Evolutionary conservation across 1,140 invertebrate species (phyloP).

Genomic region (Sycophaga agraensis): DNA sequence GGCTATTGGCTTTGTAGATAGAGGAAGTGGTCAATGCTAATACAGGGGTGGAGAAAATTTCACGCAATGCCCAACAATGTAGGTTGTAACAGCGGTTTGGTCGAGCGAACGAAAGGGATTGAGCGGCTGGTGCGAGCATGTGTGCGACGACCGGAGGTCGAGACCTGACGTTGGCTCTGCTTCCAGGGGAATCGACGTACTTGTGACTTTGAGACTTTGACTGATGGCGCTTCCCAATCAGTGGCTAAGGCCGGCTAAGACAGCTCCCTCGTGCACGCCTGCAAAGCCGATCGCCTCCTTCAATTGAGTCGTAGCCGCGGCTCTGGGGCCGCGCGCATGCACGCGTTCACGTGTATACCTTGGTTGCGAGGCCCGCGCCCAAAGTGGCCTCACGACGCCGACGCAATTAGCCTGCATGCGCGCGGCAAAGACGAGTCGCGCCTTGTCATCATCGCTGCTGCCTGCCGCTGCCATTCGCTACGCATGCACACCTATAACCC

Average conservation of each 20-base stretch:
- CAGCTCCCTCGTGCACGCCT: constrained; percentile 33
- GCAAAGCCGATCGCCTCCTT: too few relatives aligned
- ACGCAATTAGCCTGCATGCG: too few relatives aligned
- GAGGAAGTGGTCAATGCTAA: too few relatives aligned
- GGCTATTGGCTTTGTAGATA: too few relatives aligned
- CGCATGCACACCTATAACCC: constrained; percentile 36
- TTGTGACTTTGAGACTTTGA: constrained; percentile 54
- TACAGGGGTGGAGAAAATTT: too few relatives aligned
- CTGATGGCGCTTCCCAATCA: constrained; percentile 46
- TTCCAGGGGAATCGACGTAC: constrained; percentile 58
- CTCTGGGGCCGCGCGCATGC: not conserved
- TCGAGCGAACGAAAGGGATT: not conserved
- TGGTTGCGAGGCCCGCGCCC: too few relatives aligned
- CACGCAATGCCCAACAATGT: not conserved
- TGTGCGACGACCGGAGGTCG: too few relatives aligned
- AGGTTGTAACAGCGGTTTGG: not conserved
- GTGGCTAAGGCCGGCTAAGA: constrained; percentile 34
- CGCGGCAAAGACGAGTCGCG: too few relatives aligned
- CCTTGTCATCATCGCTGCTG: too few relatives aligned
- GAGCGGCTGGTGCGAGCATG: too few relatives aligned
- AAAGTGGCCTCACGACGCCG: too few relatives aligned
- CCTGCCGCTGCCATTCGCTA: too few relatives aligned
- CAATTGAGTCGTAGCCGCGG: not conserved
- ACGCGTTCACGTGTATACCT: not conserved
- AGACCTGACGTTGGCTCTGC: constrained; percentile 50